Evolutionary conservation across 2,888 invertebrate species (phyloP).

Genomic region (Athripsodes cinereus): DNA sequence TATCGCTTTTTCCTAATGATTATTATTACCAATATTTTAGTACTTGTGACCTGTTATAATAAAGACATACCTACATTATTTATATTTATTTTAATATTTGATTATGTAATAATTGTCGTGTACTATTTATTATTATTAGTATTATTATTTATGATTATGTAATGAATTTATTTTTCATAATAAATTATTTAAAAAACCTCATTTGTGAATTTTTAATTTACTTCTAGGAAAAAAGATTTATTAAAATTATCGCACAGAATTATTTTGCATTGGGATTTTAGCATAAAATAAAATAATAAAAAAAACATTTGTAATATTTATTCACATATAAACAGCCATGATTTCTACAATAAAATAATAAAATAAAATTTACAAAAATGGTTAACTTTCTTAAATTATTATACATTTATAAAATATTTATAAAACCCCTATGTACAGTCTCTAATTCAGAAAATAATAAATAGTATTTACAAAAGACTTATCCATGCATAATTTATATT

Average conservation of each 20-base stretch:
- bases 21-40: too few relatives aligned
- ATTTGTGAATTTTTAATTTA: too few relatives aligned
- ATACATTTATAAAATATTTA: too few relatives aligned
- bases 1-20: too few relatives aligned
- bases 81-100: not conserved
- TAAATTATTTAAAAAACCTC: not conserved
- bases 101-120: not conserved
- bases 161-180: not conserved
- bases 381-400: not conserved
- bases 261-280: too few relatives aligned
- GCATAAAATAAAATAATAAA: not conserved
- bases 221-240: not conserved
- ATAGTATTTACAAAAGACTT: not conserved
- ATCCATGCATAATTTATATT: too few relatives aligned
- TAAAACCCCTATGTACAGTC: not conserved
- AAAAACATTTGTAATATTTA: constrained; percentile 5
- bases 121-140: not conserved
- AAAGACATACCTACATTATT: too few relatives aligned
- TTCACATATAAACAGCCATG: constrained; percentile 6
- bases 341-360: constrained; percentile 1
- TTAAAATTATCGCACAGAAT: too few relatives aligned
- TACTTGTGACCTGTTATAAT: too few relatives aligned
- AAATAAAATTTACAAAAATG: constrained; percentile 1
- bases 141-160: not conserved
- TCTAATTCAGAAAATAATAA: not conserved